A percentile compares a stretch with the other conserved stretches of the same genome.
These are phyloP conservation scores for Sebastes flavidus DNA, from an alignment of 2,797 vertebrate genomes.

Conservation along the genomic window DNA sequence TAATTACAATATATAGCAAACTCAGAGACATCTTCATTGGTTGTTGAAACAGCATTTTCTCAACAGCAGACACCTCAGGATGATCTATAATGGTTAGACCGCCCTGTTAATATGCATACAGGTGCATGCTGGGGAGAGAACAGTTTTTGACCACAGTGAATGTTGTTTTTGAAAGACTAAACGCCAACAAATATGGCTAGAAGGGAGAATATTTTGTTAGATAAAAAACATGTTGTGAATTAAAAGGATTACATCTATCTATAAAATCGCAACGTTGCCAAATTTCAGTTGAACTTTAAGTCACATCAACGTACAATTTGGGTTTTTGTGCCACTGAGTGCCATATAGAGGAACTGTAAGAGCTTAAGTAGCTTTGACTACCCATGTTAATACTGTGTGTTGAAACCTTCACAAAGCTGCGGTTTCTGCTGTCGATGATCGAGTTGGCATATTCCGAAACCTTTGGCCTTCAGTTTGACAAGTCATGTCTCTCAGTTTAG, in stretches of 20 bases:
- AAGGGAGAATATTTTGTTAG: too few species aligned
- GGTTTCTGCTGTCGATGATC: not conserved
- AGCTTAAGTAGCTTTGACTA: not conserved
- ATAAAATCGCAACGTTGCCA: not conserved
- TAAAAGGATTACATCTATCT: too few species aligned
- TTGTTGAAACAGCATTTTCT: too few species aligned
- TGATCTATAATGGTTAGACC: too few species aligned
- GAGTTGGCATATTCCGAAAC: constrained; percentile 1
- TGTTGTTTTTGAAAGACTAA: too few species aligned
- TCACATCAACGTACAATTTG: not conserved
- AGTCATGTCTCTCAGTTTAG: constrained; percentile 23
- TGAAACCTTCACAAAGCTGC: constrained; percentile 3
- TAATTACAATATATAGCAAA: too few species aligned
- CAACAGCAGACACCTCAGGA: too few species aligned
- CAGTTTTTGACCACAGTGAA: too few species aligned
- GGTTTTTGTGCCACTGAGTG: not conserved
- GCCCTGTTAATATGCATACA: too few species aligned
- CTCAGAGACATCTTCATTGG: fast-evolving
- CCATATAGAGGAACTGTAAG: not conserved
- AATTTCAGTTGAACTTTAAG: not conserved
- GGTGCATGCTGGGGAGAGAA: too few species aligned
- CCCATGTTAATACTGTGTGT: not conserved
- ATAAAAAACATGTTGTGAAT: too few species aligned
- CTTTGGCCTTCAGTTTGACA: constrained; percentile 38
- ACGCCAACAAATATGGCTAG: too few species aligned